Conservation (phyloP, 1,140 invertebrate species). For the Drosophila jambulina region DNA sequence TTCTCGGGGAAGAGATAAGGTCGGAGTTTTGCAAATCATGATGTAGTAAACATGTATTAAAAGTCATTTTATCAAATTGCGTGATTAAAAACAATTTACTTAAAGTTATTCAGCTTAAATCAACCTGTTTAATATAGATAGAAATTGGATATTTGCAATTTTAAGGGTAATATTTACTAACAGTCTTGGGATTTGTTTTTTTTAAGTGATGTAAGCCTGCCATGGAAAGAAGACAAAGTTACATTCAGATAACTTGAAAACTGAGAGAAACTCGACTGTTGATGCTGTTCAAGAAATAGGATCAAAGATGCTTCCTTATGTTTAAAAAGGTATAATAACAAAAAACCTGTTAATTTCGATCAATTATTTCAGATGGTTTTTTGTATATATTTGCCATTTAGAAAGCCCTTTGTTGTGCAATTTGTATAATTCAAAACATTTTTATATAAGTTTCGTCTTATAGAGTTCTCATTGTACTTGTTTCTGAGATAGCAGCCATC, state of each 20-base stretch:
- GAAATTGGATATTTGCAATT: not conserved
- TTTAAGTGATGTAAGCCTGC: not conserved
- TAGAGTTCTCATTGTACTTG: not conserved
- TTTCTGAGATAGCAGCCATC: slow-evolving; percentile 1
- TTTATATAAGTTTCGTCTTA: not conserved
- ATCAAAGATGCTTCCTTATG: not conserved
- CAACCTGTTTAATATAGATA: not conserved
- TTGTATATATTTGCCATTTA: not conserved
- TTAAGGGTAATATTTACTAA: not conserved
- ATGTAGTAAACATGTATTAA: slow-evolving; percentile 2
- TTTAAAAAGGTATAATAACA: not conserved
- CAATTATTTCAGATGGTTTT: not conserved
- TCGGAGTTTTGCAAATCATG: not conserved
- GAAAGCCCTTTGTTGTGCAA: not conserved
- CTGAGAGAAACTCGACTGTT: not conserved
- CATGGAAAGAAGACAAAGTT: not conserved
- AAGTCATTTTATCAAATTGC: not conserved
- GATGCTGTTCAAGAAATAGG: not conserved
- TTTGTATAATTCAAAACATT: not conserved
- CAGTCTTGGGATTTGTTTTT: not conserved
- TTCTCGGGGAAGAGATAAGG: not conserved
- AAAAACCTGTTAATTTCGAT: too few relatives aligned
- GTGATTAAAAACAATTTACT: slow-evolving; percentile 2
- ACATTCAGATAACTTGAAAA: not conserved
- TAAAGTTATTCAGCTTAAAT: not conserved